phyloP scores from a whole-genome alignment of 1,140 invertebrate species.

The Calliopsis andreniformis region DNA sequence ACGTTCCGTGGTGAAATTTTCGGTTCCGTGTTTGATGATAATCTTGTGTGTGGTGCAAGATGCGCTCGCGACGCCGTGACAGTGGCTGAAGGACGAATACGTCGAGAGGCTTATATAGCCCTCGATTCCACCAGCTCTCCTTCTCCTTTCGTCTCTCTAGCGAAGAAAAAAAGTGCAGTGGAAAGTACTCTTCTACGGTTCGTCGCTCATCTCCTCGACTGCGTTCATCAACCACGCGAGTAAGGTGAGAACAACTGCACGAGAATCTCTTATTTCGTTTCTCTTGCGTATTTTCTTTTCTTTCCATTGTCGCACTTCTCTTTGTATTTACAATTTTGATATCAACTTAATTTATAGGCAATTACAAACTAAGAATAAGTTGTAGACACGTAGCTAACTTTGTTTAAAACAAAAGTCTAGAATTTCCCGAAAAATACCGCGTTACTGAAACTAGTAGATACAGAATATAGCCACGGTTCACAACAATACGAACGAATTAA shows the following conservation, averaged over 20 bases:
- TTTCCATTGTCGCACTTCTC: no score
- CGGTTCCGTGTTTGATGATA: neutral
- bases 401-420: no score
- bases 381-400: no score
- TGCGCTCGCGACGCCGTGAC: slow-evolving; percentile 33
- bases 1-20: slow-evolving; percentile 11
- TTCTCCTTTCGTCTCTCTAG: neutral
- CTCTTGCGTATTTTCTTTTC: no score
- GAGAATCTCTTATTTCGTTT: neutral
- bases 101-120: slow-evolving; percentile 36
- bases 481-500: no score
- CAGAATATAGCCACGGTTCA: no score
- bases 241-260: slow-evolving; percentile 22
- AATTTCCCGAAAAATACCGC: no score
- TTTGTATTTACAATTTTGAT: no score
- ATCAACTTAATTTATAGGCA: no score
- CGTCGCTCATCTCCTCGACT: slow-evolving; percentile 34
- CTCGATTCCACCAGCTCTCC: slow-evolving; percentile 34
- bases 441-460: no score
- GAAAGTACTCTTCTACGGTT: slow-evolving; percentile 13
- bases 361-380: no score
- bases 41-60: slow-evolving; percentile 28
- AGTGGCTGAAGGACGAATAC: slow-evolving; percentile 32
- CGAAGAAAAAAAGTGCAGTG: neutral
- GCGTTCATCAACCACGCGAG: slow-evolving; percentile 11